Conservation (phyloP, 37 sponge, comb jelly and placozoan species). For the Agelas oroides region DNA sequence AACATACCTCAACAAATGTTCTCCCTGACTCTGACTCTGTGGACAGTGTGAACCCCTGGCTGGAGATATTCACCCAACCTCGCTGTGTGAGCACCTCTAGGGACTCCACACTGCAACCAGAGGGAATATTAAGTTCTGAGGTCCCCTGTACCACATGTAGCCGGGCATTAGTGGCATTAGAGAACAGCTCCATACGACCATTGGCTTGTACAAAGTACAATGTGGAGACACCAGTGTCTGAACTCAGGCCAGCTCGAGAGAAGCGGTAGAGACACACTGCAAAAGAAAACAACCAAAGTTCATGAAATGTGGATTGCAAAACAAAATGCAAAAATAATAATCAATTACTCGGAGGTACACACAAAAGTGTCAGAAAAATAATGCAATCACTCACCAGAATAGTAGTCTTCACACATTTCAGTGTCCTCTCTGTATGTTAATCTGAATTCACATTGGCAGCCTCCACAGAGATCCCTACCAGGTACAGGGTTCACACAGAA, state of each 20-base stretch:
- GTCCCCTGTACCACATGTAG: not conserved
- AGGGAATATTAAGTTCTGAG: not conserved
- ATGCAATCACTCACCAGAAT: not conserved
- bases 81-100: not conserved
- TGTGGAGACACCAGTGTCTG: not conserved
- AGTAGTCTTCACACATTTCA: not conserved
- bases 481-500: not conserved
- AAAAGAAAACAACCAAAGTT: too few species aligned
- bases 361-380: not conserved
- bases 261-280: not conserved
- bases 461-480: not conserved
- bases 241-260: not conserved
- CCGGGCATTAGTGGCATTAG: not conserved
- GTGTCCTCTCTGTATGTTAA: not conserved
- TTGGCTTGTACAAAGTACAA: not conserved
- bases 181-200: not conserved
- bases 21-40: too few species aligned
- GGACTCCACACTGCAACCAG: not conserved
- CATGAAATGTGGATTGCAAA: too few species aligned
- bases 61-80: not conserved
- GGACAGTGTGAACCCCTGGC: too few species aligned
- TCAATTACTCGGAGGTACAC: too few species aligned
- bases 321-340: too few species aligned
- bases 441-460: not conserved
- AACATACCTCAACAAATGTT: too few species aligned